A percentile compares a stretch with the other conserved stretches of the same genome.
phyloP scores from a whole-genome alignment of 2,797 vertebrate genomes.

The Poecilia velifera region DNA sequence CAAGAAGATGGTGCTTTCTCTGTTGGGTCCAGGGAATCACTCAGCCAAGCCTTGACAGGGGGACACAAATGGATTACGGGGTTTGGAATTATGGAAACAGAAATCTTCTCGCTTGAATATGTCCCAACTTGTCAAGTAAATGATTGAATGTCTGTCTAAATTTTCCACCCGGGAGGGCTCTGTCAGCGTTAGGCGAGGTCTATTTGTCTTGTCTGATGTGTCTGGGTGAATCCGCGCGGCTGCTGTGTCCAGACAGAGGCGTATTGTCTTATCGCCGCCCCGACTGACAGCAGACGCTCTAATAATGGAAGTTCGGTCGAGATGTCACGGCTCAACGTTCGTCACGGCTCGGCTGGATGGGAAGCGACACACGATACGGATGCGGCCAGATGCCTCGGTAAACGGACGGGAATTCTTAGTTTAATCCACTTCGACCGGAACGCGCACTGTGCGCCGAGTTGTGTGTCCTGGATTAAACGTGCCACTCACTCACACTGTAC shows the following conservation, averaged over 20 bases:
- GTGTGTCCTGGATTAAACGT: constrained; percentile 46
- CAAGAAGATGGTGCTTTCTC: constrained; percentile 55
- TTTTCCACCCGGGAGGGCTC: constrained; percentile 63
- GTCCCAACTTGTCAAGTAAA: constrained; percentile 63
- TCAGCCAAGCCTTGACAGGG: constrained; percentile 49
- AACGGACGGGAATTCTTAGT: constrained; percentile 49
- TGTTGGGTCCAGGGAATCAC: constrained; percentile 42
- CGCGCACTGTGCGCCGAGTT: background rate
- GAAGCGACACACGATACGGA: constrained; percentile 35
- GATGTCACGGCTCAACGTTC: constrained; percentile 62
- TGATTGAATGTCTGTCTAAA: constrained; percentile 75
- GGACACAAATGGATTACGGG: constrained; percentile 64
- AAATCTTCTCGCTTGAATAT: constrained; percentile 67
- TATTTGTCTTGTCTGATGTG: constrained; percentile 79
- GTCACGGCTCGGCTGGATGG: constrained; percentile 33
- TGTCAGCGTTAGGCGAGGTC: constrained; percentile 71
- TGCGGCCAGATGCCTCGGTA: constrained; percentile 38
- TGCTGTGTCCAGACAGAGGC: constrained; percentile 53
- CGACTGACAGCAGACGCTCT: constrained; percentile 62
- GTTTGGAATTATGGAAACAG: constrained; percentile 72
- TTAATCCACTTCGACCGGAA: constrained; percentile 22
- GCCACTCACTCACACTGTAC: constrained; percentile 57
- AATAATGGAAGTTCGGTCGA: constrained; percentile 64
- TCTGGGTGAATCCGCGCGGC: constrained; percentile 56
- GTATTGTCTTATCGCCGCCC: constrained; percentile 67